These are phyloP conservation scores for Mirounga angustirostris DNA, from an alignment of 2,113 vertebrate genomes.

Conservation along the genomic window DNA sequence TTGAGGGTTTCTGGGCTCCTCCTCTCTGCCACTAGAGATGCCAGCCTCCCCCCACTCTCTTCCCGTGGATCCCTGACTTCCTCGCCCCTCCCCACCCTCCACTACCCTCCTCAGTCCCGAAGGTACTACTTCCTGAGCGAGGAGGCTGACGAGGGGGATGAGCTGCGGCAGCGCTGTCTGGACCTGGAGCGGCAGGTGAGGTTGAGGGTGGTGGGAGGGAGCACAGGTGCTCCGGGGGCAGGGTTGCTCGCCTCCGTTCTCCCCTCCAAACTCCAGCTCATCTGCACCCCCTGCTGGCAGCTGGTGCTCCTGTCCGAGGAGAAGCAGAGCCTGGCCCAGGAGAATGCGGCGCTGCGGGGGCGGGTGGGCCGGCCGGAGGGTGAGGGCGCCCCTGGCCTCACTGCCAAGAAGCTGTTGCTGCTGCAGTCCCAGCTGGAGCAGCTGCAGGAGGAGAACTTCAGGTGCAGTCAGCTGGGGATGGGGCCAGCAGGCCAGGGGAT, in stretches of 20 bases:
- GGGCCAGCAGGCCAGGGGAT: background rate
- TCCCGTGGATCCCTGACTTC: background rate
- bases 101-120: conserved; percentile 88
- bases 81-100: no score
- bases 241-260: background rate
- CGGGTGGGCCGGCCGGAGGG: conserved; percentile 82
- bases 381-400: conserved; percentile 88
- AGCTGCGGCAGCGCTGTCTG: conserved; percentile 89
- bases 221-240: background rate
- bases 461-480: conserved; percentile 80
- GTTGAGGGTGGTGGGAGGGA: background rate
- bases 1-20: background rate
- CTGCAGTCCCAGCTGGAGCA: conserved; percentile 95
- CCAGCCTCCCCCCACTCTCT: background rate
- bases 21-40: background rate
- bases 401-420: conserved; percentile 93
- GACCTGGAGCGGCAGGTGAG: conserved; percentile 93
- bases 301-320: conserved; percentile 91
- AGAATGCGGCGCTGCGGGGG: conserved; percentile 89
- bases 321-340: conserved; percentile 88
- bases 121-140: conserved; percentile 96
- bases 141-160: conserved; percentile 89
- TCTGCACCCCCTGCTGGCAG: conserved; percentile 74
- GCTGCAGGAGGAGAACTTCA: conserved; percentile 96
- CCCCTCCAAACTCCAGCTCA: background rate